These are phyloP conservation scores for Tetranychus piercei DNA, from an alignment of 2,888 invertebrate genomes.

Conservation along the genomic window DNA sequence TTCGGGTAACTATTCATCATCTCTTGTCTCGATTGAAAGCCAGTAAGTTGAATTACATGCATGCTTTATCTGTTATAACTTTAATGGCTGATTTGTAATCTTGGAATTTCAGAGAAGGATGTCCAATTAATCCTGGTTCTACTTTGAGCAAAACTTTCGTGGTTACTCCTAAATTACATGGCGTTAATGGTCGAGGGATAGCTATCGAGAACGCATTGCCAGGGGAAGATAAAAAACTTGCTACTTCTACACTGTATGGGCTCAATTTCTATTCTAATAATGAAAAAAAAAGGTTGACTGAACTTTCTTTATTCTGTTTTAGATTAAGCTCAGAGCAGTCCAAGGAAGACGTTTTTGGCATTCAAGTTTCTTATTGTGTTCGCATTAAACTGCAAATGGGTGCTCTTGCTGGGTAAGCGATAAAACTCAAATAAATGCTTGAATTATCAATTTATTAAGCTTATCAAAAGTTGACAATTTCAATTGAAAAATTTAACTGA, in stretches of 20 bases:
- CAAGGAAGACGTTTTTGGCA: constrained; percentile 78
- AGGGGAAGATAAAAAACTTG: constrained; percentile 58
- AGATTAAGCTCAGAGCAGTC: constrained; percentile 47
- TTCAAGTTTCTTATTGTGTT: constrained; percentile 82
- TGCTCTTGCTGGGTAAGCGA: constrained; percentile 51
- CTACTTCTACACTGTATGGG: constrained; percentile 71
- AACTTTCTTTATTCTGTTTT: constrained; percentile 3
- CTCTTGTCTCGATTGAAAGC: constrained; percentile 69
- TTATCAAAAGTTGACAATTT: not conserved
- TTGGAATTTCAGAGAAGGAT: constrained; percentile 49
- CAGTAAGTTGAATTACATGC: constrained; percentile 44
- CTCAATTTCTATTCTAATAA: not conserved
- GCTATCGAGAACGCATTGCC: constrained; percentile 80
- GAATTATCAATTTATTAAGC: not conserved
- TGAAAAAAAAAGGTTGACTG: not conserved
- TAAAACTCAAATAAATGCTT: no score
- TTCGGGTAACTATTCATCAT: constrained; percentile 77
- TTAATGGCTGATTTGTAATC: no score
- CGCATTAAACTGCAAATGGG: constrained; percentile 85
- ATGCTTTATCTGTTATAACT: no score
- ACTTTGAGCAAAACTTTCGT: constrained; percentile 72
- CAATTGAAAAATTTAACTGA: no score
- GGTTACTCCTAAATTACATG: constrained; percentile 56
- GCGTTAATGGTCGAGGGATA: constrained; percentile 67
- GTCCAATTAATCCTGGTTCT: constrained; percentile 68